Evolutionary conservation across 2,888 invertebrate species (phyloP).

Genomic region (Drosophila mimetica): DNA sequence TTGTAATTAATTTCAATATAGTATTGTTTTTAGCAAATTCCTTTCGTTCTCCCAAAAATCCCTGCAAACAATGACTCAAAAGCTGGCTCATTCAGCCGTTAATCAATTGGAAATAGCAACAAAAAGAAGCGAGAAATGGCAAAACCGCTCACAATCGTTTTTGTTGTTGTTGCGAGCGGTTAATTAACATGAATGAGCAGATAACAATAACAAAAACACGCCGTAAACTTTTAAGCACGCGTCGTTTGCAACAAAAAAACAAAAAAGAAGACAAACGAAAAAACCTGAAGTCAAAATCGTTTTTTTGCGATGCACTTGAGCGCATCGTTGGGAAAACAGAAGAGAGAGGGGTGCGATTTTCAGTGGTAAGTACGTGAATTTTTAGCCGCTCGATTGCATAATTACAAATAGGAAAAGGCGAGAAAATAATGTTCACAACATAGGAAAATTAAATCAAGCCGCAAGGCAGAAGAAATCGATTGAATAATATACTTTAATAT

Average conservation of each 20-base stretch:
- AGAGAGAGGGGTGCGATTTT: constrained; percentile 17
- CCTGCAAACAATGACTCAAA: constrained; percentile 1
- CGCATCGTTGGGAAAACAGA: constrained; percentile 22
- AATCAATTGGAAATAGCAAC: constrained; percentile 34
- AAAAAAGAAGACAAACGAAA: neutral
- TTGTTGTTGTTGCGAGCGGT: constrained; percentile 12
- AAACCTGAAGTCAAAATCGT: constrained; percentile 29
- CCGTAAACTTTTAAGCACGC: constrained; percentile 27
- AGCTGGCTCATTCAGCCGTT: constrained; percentile 17
- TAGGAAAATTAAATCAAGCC: neutral
- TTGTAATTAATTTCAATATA: too few relatives aligned
- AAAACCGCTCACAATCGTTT: constrained; percentile 2
- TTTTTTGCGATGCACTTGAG: constrained; percentile 31
- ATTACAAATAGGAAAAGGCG: constrained; percentile 14
- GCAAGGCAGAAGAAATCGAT: neutral
- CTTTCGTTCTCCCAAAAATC: neutral
- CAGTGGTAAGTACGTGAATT: constrained; percentile 3
- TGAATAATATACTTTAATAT: neutral
- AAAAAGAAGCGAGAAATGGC: constrained; percentile 2
- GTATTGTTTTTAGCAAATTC: too few relatives aligned
- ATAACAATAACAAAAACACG: constrained; percentile 16
- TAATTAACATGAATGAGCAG: constrained; percentile 33
- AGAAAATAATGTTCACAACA: constrained; percentile 8
- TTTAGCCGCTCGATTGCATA: constrained; percentile 25
- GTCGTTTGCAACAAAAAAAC: constrained; percentile 20